Base-by-base conservation (phyloP, 1,140 invertebrate species). In the Periplaneta americana region DNA sequence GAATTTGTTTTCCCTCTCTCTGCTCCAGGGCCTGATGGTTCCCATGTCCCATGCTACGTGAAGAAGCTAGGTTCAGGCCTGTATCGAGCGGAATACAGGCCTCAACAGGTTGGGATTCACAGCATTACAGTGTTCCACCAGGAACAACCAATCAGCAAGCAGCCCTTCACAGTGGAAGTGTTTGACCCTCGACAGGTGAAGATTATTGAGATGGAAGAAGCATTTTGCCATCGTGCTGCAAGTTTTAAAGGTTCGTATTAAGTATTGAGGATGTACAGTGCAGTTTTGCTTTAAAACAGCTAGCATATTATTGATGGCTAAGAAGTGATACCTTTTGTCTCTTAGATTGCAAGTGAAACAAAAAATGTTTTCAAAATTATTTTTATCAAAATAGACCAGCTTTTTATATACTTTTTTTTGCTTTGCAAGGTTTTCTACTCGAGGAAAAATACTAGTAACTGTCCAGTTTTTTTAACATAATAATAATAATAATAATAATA, bases 181-280 rank as follows among this genome's bases (percentile, higher is more conserved):
- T 96, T 96, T 82, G 97, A 98, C 89, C 95, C 96, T 0, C 91
- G 91, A 9, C 92, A 94, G 85, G 95, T 98, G 22, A 92, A 93
- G 80, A 92, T 97, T 77, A 89, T 93, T 57, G 94, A 96, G 83
- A 91, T 96, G 77, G 92, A 93, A 31, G 94, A 96, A 85, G 95
- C 95, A 1, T 91, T 95, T 76, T 94, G 96, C 83, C 95, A 97
- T 88, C 91, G 95, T 83, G 95, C 97, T 48, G 94, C 94, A 78
- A 93, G 93, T 81, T 93, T 96, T 83, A 93, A 92, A 87, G 93
- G 94, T 95, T 84, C 87, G 85, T n/a, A n/a, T n/a, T n/a, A n/a
- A n/a, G n/a, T n/a, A n/a, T n/a, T n/a, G n/a, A n/a, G n/a, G n/a
- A n/a, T n/a, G n/a, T n/a, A n/a, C n/a, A n/a, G n/a, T n/a, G n/a